phyloP scores from a whole-genome alignment of 2,797 vertebrate species.

The Serranus cabrilla region DNA sequence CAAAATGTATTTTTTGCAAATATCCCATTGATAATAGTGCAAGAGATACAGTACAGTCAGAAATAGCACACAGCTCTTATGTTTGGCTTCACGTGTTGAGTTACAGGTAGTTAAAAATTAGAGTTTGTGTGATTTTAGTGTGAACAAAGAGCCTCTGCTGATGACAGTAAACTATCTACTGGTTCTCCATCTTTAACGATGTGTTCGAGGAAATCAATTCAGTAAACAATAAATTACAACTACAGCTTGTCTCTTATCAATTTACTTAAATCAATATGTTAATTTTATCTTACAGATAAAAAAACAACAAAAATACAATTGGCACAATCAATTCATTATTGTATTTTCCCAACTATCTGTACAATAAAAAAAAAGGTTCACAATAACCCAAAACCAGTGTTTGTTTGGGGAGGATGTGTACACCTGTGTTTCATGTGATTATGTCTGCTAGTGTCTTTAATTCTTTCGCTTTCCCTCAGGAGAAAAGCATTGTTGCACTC shows the following conservation, averaged over 20 bases:
- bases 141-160: constrained; percentile 57
- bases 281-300: constrained; percentile 78
- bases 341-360: constrained; percentile 78
- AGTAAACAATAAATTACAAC: constrained; percentile 87
- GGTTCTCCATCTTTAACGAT: constrained; percentile 46
- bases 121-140: constrained; percentile 72
- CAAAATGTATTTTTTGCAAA: constrained; percentile 73
- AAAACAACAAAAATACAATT: constrained; percentile 69
- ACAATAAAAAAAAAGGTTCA: constrained; percentile 78
- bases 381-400: constrained; percentile 69
- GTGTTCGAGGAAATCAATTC: constrained; percentile 57
- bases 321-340: constrained; percentile 81
- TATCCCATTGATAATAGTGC: constrained; percentile 77
- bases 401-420: constrained; percentile 63
- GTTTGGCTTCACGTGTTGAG: constrained; percentile 65
- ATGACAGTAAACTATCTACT: constrained; percentile 41
- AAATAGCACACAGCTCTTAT: constrained; percentile 62
- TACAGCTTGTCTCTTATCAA: constrained; percentile 71
- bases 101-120: constrained; percentile 68
- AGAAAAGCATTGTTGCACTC: constrained; percentile 58
- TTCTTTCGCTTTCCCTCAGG: constrained; percentile 35
- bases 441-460: constrained; percentile 72
- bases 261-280: constrained; percentile 68
- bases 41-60: constrained; percentile 77
- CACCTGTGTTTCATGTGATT: constrained; percentile 70